These are phyloP conservation scores for Aporophyla lueneburgensis DNA, from an alignment of 2,888 invertebrate species.

Conservation along the genomic window DNA sequence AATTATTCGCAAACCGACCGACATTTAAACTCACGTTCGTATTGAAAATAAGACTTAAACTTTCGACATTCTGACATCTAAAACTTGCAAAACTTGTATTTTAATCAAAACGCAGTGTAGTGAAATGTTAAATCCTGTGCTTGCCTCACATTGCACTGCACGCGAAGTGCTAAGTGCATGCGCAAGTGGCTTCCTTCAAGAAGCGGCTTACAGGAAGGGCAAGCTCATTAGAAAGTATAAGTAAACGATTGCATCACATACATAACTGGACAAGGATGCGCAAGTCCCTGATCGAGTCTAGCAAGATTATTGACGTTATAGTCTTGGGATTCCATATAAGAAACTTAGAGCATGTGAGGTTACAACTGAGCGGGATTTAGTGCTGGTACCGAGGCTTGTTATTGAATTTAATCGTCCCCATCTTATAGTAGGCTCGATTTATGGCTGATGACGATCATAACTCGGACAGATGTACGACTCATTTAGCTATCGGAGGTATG, in stretches of 20 bases:
- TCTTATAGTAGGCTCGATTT: constrained; percentile 58
- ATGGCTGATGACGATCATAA: constrained; percentile 58
- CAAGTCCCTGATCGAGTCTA: constrained; percentile 69
- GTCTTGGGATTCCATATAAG: constrained; percentile 62
- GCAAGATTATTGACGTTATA: constrained; percentile 69
- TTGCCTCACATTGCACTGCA: constrained; percentile 59
- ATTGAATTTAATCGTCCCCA: constrained; percentile 64
- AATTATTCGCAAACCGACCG: constrained; percentile 63
- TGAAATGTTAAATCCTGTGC: constrained; percentile 63
- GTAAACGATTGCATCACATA: constrained; percentile 75
- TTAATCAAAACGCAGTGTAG: constrained; percentile 57
- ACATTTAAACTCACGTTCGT: constrained; percentile 61
- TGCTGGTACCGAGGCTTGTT: constrained; percentile 63
- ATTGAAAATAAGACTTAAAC: constrained; percentile 60
- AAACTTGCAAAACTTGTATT: constrained; percentile 62
- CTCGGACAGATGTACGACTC: constrained; percentile 44
- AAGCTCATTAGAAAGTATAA: constrained; percentile 82
- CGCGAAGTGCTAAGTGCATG: constrained; percentile 71
- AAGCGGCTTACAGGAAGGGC: constrained; percentile 76
- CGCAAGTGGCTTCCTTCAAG: constrained; percentile 74
- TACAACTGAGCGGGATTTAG: constrained; percentile 60
- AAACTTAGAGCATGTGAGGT: constrained; percentile 63
- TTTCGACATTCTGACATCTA: constrained; percentile 55
- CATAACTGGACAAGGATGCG: constrained; percentile 68
- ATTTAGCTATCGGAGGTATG: constrained; percentile 42